A percentile compares a stretch with the other conserved stretches of the same genome.
These are phyloP conservation scores for Nicator chloris DNA, from an alignment of 2,113 vertebrate species.

Conservation along the genomic window DNA sequence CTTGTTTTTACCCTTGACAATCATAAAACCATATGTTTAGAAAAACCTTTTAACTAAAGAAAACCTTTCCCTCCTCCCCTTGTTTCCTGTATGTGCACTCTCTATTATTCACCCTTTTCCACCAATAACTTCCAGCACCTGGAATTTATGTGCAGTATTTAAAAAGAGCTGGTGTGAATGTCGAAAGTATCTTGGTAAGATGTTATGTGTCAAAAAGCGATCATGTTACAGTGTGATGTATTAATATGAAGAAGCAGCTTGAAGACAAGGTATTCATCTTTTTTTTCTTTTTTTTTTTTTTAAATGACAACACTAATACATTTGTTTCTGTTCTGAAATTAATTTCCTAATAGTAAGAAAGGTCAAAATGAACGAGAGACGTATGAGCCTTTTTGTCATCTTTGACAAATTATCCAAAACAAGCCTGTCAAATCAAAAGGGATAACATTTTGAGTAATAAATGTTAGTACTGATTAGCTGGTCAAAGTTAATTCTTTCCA, in stretches of 20 bases:
- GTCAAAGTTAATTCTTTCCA: slow-evolving; percentile 86
- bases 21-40: neutral
- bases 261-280: slow-evolving; percentile 87
- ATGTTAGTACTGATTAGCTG: slow-evolving; percentile 87
- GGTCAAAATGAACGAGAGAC: slow-evolving; percentile 88
- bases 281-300: neutral
- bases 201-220: slow-evolving; percentile 64
- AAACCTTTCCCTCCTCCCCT: neutral
- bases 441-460: slow-evolving; percentile 84
- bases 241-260: slow-evolving; percentile 77
- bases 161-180: slow-evolving; percentile 55
- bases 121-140: slow-evolving; percentile 24
- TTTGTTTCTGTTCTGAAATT: slow-evolving; percentile 94
- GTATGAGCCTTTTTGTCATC: slow-evolving; percentile 89
- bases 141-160: slow-evolving; percentile 63
- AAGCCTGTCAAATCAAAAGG: slow-evolving; percentile 87
- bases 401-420: slow-evolving; percentile 95
- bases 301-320: slow-evolving; percentile 89
- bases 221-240: slow-evolving; percentile 72
- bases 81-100: neutral
- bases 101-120: neutral
- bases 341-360: slow-evolving; percentile 98
- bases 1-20: neutral
- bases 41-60: neutral
- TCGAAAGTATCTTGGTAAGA: slow-evolving; percentile 67